A percentile compares a stretch with the other conserved stretches of the same genome.
phyloP scores from a whole-genome alignment of 2,888 invertebrate species.

The Vanessa cardui region DNA sequence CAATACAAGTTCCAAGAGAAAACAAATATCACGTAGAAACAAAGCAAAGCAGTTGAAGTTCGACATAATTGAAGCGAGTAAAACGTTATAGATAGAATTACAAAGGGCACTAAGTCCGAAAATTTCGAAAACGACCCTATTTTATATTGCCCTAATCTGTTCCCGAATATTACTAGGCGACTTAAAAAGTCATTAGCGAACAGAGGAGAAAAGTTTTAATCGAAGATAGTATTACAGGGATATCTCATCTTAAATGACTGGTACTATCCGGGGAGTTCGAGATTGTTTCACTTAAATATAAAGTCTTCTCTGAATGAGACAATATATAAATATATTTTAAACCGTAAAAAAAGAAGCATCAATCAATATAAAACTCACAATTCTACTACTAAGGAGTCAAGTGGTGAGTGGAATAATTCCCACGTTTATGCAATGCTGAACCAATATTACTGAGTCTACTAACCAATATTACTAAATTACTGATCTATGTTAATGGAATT shows the following conservation, averaged over 20 bases:
- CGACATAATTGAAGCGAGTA: slow-evolving; percentile 7
- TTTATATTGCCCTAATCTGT: slow-evolving; percentile 33
- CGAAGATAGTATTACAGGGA: slow-evolving; percentile 38
- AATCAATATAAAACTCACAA: too few relatives aligned
- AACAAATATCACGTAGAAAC: slow-evolving; percentile 10
- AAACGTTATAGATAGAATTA: slow-evolving; percentile 22
- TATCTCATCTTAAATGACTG: slow-evolving; percentile 33
- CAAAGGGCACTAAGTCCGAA: slow-evolving; percentile 27
- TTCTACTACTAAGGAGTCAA: too few relatives aligned
- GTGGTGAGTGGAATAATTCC: too few relatives aligned
- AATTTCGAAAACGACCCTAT: slow-evolving; percentile 28
- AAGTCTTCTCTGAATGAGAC: not conserved
- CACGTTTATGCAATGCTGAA: too few relatives aligned
- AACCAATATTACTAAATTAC: too few relatives aligned
- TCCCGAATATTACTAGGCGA: slow-evolving; percentile 34
- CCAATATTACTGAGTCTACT: too few relatives aligned
- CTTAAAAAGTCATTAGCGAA: slow-evolving; percentile 40
- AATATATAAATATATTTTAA: not conserved
- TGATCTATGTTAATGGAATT: too few relatives aligned
- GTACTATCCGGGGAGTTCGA: slow-evolving; percentile 28
- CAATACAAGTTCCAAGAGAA: not conserved
- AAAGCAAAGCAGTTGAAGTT: slow-evolving; percentile 7
- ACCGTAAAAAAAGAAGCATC: not conserved
- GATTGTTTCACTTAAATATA: slow-evolving; percentile 19
- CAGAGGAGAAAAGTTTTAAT: slow-evolving; percentile 40